phyloP scores from a whole-genome alignment of 1,140 invertebrate species.

The Aethina tumida region DNA sequence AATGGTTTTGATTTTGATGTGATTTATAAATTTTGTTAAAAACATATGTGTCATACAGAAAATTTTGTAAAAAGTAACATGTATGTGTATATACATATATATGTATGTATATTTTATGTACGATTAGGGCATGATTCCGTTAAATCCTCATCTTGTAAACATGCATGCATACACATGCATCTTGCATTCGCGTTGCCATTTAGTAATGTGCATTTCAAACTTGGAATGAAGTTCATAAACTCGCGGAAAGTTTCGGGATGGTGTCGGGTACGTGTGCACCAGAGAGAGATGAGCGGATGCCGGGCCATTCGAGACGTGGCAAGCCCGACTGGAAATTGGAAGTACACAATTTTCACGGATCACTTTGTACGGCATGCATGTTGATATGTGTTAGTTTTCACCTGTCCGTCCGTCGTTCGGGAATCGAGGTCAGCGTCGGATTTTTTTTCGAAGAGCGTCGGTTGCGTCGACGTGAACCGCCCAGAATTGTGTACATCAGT shows the following conservation, averaged over 20 bases:
- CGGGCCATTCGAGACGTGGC: constrained; percentile 14
- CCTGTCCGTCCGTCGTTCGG: constrained; percentile 22
- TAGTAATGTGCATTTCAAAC: constrained; percentile 17
- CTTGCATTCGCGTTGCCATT: constrained; percentile 8
- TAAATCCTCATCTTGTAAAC: background rate
- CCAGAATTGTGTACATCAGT: constrained; percentile 26
- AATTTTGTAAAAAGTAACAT: background rate
- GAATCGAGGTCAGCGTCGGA: constrained; percentile 24
- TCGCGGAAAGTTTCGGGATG: constrained; percentile 12
- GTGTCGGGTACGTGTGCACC: constrained; percentile 17
- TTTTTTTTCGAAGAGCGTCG: constrained; percentile 25
- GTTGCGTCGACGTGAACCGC: constrained; percentile 28
- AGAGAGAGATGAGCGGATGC: constrained; percentile 14
- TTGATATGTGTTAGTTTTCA: constrained; percentile 24
- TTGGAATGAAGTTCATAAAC: no score
- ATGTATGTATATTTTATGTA: constrained; percentile 6
- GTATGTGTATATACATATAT: constrained; percentile 6
- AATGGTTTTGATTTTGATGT: no score
- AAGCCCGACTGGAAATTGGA: background rate
- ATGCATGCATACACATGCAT: background rate
- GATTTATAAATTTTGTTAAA: background rate
- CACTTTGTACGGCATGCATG: no score
- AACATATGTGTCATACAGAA: background rate
- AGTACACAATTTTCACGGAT: constrained; percentile 1
- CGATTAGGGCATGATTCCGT: no score